Conservation (phyloP, 2,888 invertebrate species). For the Leucoma salicis region DNA sequence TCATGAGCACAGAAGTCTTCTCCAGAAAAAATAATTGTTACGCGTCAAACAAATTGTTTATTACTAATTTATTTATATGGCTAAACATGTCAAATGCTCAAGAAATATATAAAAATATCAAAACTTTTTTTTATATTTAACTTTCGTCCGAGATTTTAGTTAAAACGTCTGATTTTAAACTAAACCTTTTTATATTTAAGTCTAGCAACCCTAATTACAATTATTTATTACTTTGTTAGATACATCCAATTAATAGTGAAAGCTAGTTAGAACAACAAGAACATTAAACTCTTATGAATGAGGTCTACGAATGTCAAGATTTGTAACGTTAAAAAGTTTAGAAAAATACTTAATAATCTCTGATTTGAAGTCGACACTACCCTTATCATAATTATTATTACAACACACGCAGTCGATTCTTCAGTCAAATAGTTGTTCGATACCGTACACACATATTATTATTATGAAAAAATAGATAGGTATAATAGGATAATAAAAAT, state of each 20-base stretch:
- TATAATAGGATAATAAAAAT: slow-evolving; percentile 16
- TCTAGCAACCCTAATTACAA: too few relatives aligned
- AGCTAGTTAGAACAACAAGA: slow-evolving; percentile 53
- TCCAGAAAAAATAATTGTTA: too few relatives aligned
- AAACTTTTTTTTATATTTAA: too few relatives aligned
- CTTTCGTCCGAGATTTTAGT: too few relatives aligned
- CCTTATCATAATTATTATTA: slow-evolving; percentile 56
- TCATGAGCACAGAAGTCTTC: too few relatives aligned
- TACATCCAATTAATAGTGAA: slow-evolving; percentile 35
- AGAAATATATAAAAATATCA: too few relatives aligned
- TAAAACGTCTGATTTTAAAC: too few relatives aligned
- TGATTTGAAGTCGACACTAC: slow-evolving; percentile 67
- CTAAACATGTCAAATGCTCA: too few relatives aligned
- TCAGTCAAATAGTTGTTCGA: slow-evolving; percentile 66
- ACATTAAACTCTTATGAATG: slow-evolving; percentile 69
- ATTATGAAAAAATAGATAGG: slow-evolving; percentile 23
- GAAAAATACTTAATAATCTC: slow-evolving; percentile 73
- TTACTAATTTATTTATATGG: too few relatives aligned
- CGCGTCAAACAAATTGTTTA: too few relatives aligned
- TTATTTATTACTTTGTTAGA: slow-evolving; percentile 32
- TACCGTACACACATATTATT: slow-evolving; percentile 44
- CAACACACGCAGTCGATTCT: slow-evolving; percentile 69
- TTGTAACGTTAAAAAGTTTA: slow-evolving; percentile 78
- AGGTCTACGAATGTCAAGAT: slow-evolving; percentile 49
- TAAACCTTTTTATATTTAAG: too few relatives aligned